These are phyloP conservation scores for Lycophotia porphyrea DNA, from an alignment of 2,888 invertebrate species.

Conservation along the genomic window DNA sequence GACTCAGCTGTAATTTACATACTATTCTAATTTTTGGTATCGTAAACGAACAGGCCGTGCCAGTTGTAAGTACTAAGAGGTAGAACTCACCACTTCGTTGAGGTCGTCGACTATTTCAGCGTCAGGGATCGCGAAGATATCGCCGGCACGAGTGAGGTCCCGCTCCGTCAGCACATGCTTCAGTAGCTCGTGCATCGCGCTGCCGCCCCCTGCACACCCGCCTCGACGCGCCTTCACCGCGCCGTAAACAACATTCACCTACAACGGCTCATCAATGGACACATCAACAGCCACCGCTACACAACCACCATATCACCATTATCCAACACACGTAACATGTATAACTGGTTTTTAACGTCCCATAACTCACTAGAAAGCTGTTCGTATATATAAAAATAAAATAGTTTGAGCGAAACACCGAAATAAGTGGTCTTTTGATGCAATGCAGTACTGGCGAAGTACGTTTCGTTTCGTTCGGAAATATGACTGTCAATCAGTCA, in stretches of 20 bases:
- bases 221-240: slow-evolving; percentile 54
- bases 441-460: slow-evolving; percentile 65
- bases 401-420: slow-evolving; percentile 67
- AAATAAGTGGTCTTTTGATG: slow-evolving; percentile 63
- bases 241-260: slow-evolving; percentile 68
- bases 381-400: slow-evolving; percentile 63
- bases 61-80: slow-evolving; percentile 46
- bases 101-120: slow-evolving; percentile 96
- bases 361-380: slow-evolving; percentile 52
- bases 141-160: slow-evolving; percentile 97
- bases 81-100: slow-evolving; percentile 93
- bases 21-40: slow-evolving; percentile 46
- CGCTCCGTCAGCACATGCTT: slow-evolving; percentile 96
- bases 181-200: slow-evolving; percentile 96
- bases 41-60: slow-evolving; percentile 65
- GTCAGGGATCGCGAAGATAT: slow-evolving; percentile 97
- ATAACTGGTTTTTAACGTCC: slow-evolving; percentile 56
- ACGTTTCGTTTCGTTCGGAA: slow-evolving; percentile 73
- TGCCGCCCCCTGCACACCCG: slow-evolving; percentile 48
- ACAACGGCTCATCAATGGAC: slow-evolving; percentile 66
- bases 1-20: slow-evolving; percentile 50
- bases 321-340: slow-evolving; percentile 53
- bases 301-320: slow-evolving; percentile 47
- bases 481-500: slow-evolving; percentile 66
- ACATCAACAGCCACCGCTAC: slow-evolving; percentile 73